phyloP scores from a whole-genome alignment of 1,140 invertebrate species.

The Tetragnatha versicolor region DNA sequence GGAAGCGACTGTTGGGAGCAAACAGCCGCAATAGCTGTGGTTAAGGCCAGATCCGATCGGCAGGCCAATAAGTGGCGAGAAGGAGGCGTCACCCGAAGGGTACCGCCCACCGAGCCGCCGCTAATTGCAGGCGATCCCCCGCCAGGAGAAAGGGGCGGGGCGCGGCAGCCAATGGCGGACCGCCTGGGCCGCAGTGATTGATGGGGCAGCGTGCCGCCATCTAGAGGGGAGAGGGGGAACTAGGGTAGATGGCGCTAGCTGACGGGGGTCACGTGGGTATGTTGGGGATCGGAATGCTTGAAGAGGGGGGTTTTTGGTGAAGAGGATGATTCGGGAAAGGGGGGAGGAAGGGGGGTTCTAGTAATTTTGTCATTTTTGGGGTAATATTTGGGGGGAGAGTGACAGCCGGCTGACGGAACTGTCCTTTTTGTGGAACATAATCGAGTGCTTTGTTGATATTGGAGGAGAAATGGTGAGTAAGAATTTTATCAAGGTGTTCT shows the following conservation, averaged over 20 bases:
- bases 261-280: slow-evolving; percentile 38
- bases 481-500: no score
- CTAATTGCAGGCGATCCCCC: slow-evolving; percentile 50
- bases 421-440: not conserved
- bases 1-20: slow-evolving; percentile 25
- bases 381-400: not conserved
- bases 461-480: not conserved
- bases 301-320: slow-evolving; percentile 20
- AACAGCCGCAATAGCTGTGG: slow-evolving; percentile 46
- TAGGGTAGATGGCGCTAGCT: slow-evolving; percentile 30
- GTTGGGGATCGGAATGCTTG: slow-evolving; percentile 11
- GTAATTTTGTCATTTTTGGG: slow-evolving; percentile 12
- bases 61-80: slow-evolving; percentile 52
- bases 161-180: slow-evolving; percentile 46
- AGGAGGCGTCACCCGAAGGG: slow-evolving; percentile 42
- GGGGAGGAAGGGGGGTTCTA: slow-evolving; percentile 3
- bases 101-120: slow-evolving; percentile 43
- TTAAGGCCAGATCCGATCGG: slow-evolving; percentile 34
- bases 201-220: slow-evolving; percentile 21
- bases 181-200: slow-evolving; percentile 47
- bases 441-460: not conserved
- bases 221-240: slow-evolving; percentile 10
- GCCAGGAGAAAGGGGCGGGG: slow-evolving; percentile 34
- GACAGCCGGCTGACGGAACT: not conserved
- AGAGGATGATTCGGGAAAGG: slow-evolving; percentile 2